Evolutionary conservation across 2,113 vertebrate species (phyloP).

Genomic region (Sander vitreus): DNA sequence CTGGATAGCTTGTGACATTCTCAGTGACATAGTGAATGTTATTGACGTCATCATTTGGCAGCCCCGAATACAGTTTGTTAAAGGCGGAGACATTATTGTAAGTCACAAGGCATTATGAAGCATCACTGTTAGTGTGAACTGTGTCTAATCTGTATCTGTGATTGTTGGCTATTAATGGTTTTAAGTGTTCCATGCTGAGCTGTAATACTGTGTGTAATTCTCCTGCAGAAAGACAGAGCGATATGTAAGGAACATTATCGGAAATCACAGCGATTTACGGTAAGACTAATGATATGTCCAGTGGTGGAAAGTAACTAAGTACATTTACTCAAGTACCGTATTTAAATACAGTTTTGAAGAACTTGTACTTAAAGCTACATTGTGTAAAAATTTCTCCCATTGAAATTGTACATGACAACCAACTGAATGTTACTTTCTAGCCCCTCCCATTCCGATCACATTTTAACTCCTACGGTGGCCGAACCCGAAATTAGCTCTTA

Average conservation of each 20-base stretch:
- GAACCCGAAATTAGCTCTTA: too few relatives aligned
- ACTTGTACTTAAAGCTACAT: too few relatives aligned
- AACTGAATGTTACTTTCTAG: too few relatives aligned
- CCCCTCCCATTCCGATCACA: too few relatives aligned
- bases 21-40: slow-evolving; percentile 87
- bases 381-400: too few relatives aligned
- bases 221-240: slow-evolving; percentile 83
- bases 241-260: slow-evolving; percentile 83
- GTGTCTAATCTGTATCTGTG: not conserved
- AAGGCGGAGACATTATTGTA: slow-evolving; percentile 91
- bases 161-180: not conserved
- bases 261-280: slow-evolving; percentile 84
- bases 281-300: slow-evolving; percentile 61
- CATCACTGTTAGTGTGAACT: not conserved
- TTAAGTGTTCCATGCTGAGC: not conserved
- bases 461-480: too few relatives aligned
- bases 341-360: too few relatives aligned
- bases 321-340: not conserved
- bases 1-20: slow-evolving; percentile 85
- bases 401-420: too few relatives aligned
- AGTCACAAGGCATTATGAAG: slow-evolving; percentile 42
- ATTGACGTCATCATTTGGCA: slow-evolving; percentile 89
- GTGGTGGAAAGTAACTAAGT: not conserved
- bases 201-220: not conserved
- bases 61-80: slow-evolving; percentile 89